A percentile compares a stretch with the other conserved stretches of the same genome.
These are phyloP conservation scores for Cryptocheilus praepositus DNA, from an alignment of 2,888 invertebrate species.

Conservation along the genomic window DNA sequence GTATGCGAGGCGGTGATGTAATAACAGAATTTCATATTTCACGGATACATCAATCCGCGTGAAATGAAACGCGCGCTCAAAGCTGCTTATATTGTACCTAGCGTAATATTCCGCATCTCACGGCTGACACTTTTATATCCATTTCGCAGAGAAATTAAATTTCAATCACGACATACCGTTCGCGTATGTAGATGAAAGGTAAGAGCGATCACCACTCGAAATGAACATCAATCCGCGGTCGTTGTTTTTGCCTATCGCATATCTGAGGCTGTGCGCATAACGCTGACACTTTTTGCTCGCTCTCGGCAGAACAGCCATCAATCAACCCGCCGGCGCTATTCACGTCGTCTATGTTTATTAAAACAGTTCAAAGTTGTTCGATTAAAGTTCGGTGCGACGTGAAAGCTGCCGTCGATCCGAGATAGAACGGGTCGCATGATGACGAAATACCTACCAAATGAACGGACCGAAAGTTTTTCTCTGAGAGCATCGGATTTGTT, in stretches of 20 bases:
- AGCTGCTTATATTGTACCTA: too few relatives aligned
- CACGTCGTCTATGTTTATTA: conserved; percentile 48
- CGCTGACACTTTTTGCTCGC: conserved; percentile 19
- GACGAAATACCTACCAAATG: conserved; percentile 7
- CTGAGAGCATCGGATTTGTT: too few relatives aligned
- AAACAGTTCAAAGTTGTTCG: conserved; percentile 49
- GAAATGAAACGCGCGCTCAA: too few relatives aligned
- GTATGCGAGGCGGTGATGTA: too few relatives aligned
- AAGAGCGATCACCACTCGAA: conserved; percentile 28
- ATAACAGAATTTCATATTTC: too few relatives aligned
- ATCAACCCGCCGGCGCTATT: conserved; percentile 44
- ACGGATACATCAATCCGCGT: too few relatives aligned
- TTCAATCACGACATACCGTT: too few relatives aligned
- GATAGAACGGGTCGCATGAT: conserved; percentile 4
- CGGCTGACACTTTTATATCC: too few relatives aligned
- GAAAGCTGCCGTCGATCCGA: conserved; percentile 14
- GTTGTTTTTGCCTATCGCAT: conserved; percentile 21
- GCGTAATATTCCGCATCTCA: too few relatives aligned
- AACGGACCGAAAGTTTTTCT: conserved; percentile 11
- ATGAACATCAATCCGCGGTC: conserved; percentile 25
- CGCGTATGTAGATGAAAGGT: not conserved
- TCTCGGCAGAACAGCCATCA: conserved; percentile 42
- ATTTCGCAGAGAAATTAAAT: too few relatives aligned
- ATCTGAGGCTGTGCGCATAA: not conserved
- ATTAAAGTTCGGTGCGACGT: conserved; percentile 32